Conservation (phyloP, 2,797 vertebrate genomes). For the Lutjanus argentimaculatus region DNA sequence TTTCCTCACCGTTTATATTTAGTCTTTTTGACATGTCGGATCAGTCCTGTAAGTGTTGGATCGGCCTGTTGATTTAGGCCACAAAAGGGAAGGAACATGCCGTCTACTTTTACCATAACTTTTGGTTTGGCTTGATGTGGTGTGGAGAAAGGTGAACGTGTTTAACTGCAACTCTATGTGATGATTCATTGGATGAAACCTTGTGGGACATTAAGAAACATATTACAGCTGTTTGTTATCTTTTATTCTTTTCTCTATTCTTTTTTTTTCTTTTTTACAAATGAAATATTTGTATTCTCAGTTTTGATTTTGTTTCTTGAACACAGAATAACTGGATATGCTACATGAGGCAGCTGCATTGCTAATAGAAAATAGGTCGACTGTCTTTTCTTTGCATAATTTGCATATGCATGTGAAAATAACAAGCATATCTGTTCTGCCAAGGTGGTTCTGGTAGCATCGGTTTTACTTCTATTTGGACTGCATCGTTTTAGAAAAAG, state of each 20-base stretch:
- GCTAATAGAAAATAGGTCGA: slow-evolving; percentile 4
- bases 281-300: slow-evolving; percentile 50
- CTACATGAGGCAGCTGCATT: slow-evolving; percentile 61
- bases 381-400: slow-evolving; percentile 53
- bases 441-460: slow-evolving; percentile 30
- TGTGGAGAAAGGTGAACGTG: slow-evolving; percentile 27
- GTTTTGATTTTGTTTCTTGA: slow-evolving; percentile 27
- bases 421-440: slow-evolving; percentile 38
- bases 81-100: slow-evolving; percentile 62
- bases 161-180: slow-evolving; percentile 32
- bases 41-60: slow-evolving; percentile 40
- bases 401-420: slow-evolving; percentile 58
- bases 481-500: slow-evolving; percentile 41
- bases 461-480: slow-evolving; percentile 37
- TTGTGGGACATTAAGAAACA: slow-evolving; percentile 25
- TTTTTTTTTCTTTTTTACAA: slow-evolving; percentile 44
- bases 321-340: slow-evolving; percentile 51
- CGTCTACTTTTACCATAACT: slow-evolving; percentile 6
- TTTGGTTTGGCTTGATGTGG: slow-evolving; percentile 60
- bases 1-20: slow-evolving; percentile 30
- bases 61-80: slow-evolving; percentile 36
- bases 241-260: slow-evolving; percentile 7
- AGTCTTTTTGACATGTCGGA: neutral
- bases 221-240: slow-evolving; percentile 32
- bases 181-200: slow-evolving; percentile 17